Base-by-base conservation (phyloP, 2,113 vertebrate species). In the Nymphicus hollandicus region DNA sequence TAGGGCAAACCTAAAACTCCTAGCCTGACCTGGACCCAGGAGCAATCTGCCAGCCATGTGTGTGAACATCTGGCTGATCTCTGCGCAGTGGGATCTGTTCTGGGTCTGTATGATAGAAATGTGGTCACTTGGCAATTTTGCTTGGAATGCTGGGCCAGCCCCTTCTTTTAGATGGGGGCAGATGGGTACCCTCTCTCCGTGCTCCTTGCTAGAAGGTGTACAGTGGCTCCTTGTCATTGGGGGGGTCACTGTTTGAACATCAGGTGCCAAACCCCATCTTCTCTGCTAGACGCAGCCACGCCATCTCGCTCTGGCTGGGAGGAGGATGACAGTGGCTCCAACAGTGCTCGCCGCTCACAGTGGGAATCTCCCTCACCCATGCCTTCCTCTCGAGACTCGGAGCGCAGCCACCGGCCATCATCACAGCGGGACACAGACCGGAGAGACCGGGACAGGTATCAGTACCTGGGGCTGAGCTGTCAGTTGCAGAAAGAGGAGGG, bases 291-390 rank as follows among this genome's bases (percentile, higher is more conserved):
- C 95, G 98, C 98, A 83, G 98, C 98, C 43, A 99, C 99, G 2
- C 99, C 99, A 0, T 99, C 99, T 11, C 98, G 98, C 79, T 99
- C 99, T 23, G 98, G 99, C 93, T 99, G 99, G 99, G 99, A 99
- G 55, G 99, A 99, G 71, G 99, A 99, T 29, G 99, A 99, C 69
- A 97, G 98, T 20, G 98, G 98, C 61, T 99, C 87, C 93, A 92
- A 95, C 76, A 98, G 96, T 23, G 95, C 98, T 6, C 98, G 98
- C 28, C 99, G 98, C 83, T 99, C 99, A 0, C 99, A 99, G 80
- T 99, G 99, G 99, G 99, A 99, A 68, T 99, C 99, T 7, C 99
- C 99, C 0, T 99, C 99, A 19, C 99, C 99, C 0, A 77, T 97
- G 0, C 98, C 98, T 17, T 99, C 99, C n/a, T 97, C 71, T 64